Evolutionary conservation across 2,113 vertebrate genomes (phyloP).

Genomic region (Cariama cristata): DNA sequence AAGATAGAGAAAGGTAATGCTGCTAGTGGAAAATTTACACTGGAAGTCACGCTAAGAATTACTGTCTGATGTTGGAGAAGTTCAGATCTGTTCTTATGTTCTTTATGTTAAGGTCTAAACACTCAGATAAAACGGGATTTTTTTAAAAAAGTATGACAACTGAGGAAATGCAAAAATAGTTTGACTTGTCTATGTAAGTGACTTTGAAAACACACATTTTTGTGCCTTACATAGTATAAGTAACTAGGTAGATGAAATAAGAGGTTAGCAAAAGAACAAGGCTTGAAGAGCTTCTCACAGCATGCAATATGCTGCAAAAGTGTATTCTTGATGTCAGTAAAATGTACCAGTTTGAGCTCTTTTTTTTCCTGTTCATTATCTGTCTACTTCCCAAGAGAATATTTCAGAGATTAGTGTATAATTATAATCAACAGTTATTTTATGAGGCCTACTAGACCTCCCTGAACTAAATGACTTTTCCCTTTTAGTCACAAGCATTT

Average conservation of each 20-base stretch:
- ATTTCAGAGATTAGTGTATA: slow-evolving; percentile 49
- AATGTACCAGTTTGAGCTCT: background rate
- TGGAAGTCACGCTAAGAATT: background rate
- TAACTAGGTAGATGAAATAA: background rate
- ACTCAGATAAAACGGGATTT: background rate
- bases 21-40: background rate
- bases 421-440: slow-evolving; percentile 70
- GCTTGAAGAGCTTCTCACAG: background rate
- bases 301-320: background rate
- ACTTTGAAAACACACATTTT: background rate
- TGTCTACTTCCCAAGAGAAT: slow-evolving; percentile 31
- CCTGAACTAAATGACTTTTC: slow-evolving; percentile 54
- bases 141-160: background rate
- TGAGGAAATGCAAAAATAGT: background rate
- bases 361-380: slow-evolving; percentile 38
- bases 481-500: slow-evolving; percentile 46
- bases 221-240: background rate
- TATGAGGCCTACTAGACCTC: slow-evolving; percentile 46
- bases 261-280: background rate
- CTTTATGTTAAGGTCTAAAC: background rate
- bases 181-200: background rate
- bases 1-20: background rate
- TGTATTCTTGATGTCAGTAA: background rate
- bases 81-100: background rate
- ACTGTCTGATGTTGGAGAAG: background rate